phyloP scores from a whole-genome alignment of 92 coral and sea anemone species.

The Diadumene lineata region DNA sequence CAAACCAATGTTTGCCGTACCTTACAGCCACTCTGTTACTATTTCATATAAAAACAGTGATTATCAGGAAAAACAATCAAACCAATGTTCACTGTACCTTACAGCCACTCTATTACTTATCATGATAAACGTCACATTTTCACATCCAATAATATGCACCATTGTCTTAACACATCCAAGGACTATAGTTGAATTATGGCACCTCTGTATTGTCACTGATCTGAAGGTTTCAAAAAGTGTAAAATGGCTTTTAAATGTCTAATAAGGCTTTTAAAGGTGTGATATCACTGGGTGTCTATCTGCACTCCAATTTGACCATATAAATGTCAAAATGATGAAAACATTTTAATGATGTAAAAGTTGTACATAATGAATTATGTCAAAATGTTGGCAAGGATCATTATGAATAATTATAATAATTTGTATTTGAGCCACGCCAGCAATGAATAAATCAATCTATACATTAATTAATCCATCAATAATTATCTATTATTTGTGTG shows the following conservation, averaged over 20 bases:
- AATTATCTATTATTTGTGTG: background rate
- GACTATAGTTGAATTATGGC: constrained; percentile 93
- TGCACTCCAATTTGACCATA: too few species aligned
- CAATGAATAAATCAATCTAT: background rate
- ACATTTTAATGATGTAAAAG: too few species aligned
- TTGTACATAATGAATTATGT: too few species aligned
- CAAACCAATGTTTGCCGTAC: constrained; percentile 30
- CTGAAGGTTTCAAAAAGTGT: constrained; percentile 32
- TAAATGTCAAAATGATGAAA: too few species aligned
- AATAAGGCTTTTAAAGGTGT: too few species aligned
- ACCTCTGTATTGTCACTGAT: constrained; percentile 90
- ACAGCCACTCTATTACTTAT: constrained; percentile 75
- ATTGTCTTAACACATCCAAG: constrained; percentile 86
- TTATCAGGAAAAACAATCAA: background rate
- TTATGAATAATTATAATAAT: too few species aligned
- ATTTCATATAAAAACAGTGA: too few species aligned
- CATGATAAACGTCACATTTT: constrained; percentile 78
- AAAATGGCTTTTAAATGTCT: too few species aligned
- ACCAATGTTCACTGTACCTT: constrained; percentile 49
- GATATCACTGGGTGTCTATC: too few species aligned
- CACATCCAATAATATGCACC: constrained; percentile 90
- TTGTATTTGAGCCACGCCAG: background rate
- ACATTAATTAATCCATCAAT: background rate
- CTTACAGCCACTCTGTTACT: constrained; percentile 78
- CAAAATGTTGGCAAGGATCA: too few species aligned